A percentile compares a stretch with the other conserved stretches of the same genome.
Conservation (phyloP, 2,113 vertebrate species). For the Poeciliopsis occidentalis region DNA sequence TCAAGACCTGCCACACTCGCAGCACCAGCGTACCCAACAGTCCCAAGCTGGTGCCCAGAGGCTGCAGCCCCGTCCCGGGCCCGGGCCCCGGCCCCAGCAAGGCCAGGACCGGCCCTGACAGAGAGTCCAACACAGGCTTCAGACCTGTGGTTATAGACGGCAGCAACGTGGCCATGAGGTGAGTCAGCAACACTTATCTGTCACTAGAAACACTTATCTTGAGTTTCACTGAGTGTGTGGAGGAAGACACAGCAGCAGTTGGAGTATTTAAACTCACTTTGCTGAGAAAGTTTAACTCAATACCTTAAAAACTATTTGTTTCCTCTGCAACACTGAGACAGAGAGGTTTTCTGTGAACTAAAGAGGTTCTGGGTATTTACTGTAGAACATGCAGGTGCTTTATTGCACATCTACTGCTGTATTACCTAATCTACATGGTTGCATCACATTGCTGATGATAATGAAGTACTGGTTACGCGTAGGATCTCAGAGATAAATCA, state of each 20-base stretch:
- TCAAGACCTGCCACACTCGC: conserved; percentile 83
- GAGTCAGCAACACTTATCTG: conserved; percentile 38
- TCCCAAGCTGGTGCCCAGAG: conserved; percentile 78
- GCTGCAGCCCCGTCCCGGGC: conserved; percentile 64
- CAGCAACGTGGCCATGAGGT: conserved; percentile 96
- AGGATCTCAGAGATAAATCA: neutral
- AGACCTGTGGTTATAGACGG: conserved; percentile 90
- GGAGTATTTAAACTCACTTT: neutral
- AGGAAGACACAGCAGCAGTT: neutral
- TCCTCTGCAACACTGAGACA: neutral
- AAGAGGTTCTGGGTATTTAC: neutral
- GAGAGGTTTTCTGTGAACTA: neutral
- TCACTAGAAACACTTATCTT: neutral
- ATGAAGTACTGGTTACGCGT: too few relatives aligned
- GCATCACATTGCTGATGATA: too few relatives aligned
- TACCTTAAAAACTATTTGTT: too few relatives aligned
- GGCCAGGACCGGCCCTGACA: conserved; percentile 22
- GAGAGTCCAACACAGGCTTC: conserved; percentile 49
- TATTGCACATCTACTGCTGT: too few relatives aligned
- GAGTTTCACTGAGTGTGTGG: neutral
- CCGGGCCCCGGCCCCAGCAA: conserved; percentile 8
- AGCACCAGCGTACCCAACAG: conserved; percentile 42
- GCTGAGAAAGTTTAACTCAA: neutral
- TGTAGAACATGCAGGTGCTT: too few relatives aligned
- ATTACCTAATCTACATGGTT: too few relatives aligned